Evolutionary conservation across 2,888 invertebrate genomes (phyloP), one percentile per base, ranked within the genome.

Genomic region (Odontocolon sp.): DNA sequence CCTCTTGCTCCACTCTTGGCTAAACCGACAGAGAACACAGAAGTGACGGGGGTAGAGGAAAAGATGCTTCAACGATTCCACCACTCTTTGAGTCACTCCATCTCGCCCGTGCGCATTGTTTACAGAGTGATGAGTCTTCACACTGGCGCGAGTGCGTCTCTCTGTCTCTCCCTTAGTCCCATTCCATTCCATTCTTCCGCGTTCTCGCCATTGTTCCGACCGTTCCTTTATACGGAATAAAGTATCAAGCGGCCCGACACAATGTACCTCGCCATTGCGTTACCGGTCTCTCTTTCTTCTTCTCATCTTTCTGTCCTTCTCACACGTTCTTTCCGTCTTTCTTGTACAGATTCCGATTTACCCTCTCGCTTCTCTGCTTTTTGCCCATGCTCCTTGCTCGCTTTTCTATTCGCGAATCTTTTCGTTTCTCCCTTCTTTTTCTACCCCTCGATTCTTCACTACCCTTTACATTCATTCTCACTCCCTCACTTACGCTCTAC

Each of bases 71-170:
- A 77, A 64, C 72, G 68, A 69, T 69, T 80, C 45, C 83, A 80
- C 78, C 81, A 82, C 83, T 85, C 87, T 88, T 87, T 87, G 86
- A 87, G 86, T 87, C 85, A 85, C 84, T 87, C 86, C 85, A 84
- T 85, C 83, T 85, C 80, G 67, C 71, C 42, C 63, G 74, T 54
- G 68, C 77, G 87, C 88, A 89, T 89, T 90, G 89, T 89, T 90
- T 89, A 89, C 88, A 87, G 88, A 89, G 88, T 87, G 89, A 90
- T 89, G 89, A 90, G 88, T 88, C 89, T 88, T 89, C 87, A 85
- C 88, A 88, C 88, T 86, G 86, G 82, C 82, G 63, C 40, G 36
- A 78, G 76, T 64, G 54, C 74, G 61, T 64, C 70, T 76, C 71
- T 69, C 72, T 70, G 66, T 57, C 69, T 64, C 85, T 85, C 82